Percentiles rank a stretch among this genome's conserved stretches.
phyloP scores from a whole-genome alignment of 2,797 vertebrate species.

The Knipowitschia caucasica region DNA sequence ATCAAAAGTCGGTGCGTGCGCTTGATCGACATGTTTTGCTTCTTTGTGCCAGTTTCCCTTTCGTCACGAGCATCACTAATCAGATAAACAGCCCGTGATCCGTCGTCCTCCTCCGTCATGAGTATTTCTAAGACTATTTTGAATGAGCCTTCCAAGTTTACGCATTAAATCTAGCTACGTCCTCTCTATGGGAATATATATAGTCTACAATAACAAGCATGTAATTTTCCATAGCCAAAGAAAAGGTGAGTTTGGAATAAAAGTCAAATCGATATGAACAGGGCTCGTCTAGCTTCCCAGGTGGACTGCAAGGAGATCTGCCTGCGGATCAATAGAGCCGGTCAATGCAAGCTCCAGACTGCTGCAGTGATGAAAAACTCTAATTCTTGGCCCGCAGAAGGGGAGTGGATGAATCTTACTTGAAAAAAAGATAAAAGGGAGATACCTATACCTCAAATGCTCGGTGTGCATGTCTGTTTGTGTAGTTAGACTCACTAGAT shows the following conservation, averaged over 20 bases:
- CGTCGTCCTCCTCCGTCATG: conserved; percentile 26
- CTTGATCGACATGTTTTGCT: conserved; percentile 51
- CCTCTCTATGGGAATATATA: conserved; percentile 56
- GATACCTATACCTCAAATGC: conserved; percentile 54
- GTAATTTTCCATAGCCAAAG: conserved; percentile 47
- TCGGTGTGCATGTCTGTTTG: conserved; percentile 46
- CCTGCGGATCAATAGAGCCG: conserved; percentile 65
- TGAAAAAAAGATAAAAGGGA: conserved; percentile 64
- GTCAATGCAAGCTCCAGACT: conserved; percentile 71
- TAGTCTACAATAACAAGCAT: conserved; percentile 50
- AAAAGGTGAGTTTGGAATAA: conserved; percentile 61
- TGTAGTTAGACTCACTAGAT: conserved; percentile 52
- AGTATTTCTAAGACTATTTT: conserved; percentile 16
- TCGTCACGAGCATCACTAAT: conserved; percentile 34
- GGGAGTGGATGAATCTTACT: conserved; percentile 59
- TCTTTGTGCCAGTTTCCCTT: conserved; percentile 34
- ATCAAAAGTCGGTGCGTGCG: conserved; percentile 23
- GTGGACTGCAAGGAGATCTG: conserved; percentile 72
- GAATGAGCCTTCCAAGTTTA: conserved; percentile 16
- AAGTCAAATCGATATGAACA: conserved; percentile 71
- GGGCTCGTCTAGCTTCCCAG: conserved; percentile 70
- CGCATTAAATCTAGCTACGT: conserved; percentile 41
- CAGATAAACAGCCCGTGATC: conserved; percentile 33
- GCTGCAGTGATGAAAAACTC: conserved; percentile 72
- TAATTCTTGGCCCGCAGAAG: conserved; percentile 58